Evolutionary conservation across 1,140 invertebrate genomes (phyloP).

Genomic region (Vanessa atalanta): DNA sequence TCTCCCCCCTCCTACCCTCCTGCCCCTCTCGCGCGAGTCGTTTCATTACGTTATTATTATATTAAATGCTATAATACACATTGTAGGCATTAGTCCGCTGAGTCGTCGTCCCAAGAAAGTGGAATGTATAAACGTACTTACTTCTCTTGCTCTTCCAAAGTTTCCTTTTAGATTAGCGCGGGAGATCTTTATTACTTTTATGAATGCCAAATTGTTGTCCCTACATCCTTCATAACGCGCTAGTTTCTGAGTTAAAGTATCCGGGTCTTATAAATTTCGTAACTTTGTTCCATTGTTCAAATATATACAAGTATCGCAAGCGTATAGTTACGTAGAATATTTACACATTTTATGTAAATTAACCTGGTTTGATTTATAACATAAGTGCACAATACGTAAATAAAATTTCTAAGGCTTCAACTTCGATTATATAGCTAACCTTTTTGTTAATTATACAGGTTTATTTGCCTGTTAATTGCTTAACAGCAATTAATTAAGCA

Average conservation of each 20-base stretch:
- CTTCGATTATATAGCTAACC: neutral
- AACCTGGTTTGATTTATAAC: neutral
- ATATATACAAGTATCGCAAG: neutral
- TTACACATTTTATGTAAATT: neutral
- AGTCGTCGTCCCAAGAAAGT: constrained; percentile 61
- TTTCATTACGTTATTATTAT: constrained; percentile 81
- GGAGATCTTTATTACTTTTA: constrained; percentile 48
- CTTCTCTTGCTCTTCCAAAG: constrained; percentile 52
- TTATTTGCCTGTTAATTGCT: neutral
- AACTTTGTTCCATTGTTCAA: neutral
- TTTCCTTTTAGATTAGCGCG: constrained; percentile 49
- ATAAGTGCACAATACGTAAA: neutral
- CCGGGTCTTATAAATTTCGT: constrained; percentile 1
- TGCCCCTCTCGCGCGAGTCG: constrained; percentile 60
- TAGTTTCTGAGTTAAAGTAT: constrained; percentile 11
- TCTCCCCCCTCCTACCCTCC: constrained; percentile 35
- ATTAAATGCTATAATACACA: constrained; percentile 80
- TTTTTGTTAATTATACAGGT: neutral
- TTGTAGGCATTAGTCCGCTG: constrained; percentile 75
- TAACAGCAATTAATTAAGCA: neutral
- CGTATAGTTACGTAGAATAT: neutral
- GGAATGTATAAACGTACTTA: constrained; percentile 59
- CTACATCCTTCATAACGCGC: constrained; percentile 9
- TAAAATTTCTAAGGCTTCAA: neutral
- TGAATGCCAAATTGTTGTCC: constrained; percentile 23